These are phyloP conservation scores for Oryzias celebensis DNA, from an alignment of 2,113 vertebrate species.

Conservation along the genomic window DNA sequence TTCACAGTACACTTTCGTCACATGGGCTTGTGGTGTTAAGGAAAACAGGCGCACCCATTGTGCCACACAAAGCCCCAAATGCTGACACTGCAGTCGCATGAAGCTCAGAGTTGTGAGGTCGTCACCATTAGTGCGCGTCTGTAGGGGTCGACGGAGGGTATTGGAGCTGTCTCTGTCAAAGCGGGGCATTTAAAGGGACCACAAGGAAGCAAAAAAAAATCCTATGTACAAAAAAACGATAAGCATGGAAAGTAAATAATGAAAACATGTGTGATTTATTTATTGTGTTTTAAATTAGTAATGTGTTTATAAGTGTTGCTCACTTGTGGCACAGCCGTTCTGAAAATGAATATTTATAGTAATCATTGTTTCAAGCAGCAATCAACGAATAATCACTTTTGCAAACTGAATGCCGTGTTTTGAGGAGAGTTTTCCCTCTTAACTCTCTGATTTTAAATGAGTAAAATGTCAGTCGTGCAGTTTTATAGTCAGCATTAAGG, in stretches of 20 bases:
- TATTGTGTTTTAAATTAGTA: no score
- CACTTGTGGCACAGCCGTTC: no score
- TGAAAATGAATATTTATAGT: no score
- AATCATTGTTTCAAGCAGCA: no score
- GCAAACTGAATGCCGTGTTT: not conserved
- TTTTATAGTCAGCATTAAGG: not conserved
- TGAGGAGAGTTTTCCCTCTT: not conserved
- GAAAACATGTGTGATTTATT: not conserved
- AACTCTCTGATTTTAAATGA: not conserved
- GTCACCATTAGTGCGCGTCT: slow-evolving; percentile 16
- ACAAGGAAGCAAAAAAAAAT: slow-evolving; percentile 19
- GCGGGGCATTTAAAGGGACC: slow-evolving; percentile 48
- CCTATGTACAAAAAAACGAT: not conserved
- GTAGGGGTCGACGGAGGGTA: slow-evolving; percentile 23
- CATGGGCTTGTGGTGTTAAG: slow-evolving; percentile 77
- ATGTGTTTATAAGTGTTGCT: no score
- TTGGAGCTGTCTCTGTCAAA: slow-evolving; percentile 44
- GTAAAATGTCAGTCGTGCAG: not conserved
- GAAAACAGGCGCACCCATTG: slow-evolving; percentile 81
- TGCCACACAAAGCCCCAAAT: slow-evolving; percentile 77
- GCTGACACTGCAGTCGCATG: slow-evolving; percentile 79
- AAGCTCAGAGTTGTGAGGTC: slow-evolving; percentile 48
- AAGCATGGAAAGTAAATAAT: not conserved
- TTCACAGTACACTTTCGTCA: slow-evolving; percentile 72
- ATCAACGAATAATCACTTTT: not conserved